Evolutionary conservation across 2,797 vertebrate genomes (phyloP).

Genomic region (Euphonia xanthogaster): DNA sequence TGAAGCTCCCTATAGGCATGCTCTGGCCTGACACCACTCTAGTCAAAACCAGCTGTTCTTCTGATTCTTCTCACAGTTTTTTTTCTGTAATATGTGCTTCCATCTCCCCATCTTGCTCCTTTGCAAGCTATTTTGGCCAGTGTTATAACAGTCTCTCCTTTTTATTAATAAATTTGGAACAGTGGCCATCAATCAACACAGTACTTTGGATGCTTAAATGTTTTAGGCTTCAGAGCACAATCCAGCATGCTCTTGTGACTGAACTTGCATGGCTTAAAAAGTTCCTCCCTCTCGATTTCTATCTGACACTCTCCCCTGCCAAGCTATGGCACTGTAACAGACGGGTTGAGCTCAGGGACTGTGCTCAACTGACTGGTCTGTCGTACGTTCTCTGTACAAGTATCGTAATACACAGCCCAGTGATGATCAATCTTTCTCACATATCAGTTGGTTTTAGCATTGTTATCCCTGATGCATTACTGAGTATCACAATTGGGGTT

Average conservation of each 20-base stretch:
- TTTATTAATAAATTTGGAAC: background rate
- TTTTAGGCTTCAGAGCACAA: background rate
- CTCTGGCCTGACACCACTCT: background rate
- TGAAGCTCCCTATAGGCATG: background rate
- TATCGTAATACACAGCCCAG: background rate
- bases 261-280: background rate
- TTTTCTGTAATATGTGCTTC: background rate
- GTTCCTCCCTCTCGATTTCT: background rate
- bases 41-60: background rate
- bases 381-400: accelerated
- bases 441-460: background rate
- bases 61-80: background rate
- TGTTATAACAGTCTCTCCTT: background rate
- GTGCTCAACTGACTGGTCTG: background rate
- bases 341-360: background rate
- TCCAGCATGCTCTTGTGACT: background rate
- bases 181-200: background rate
- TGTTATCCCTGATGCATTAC: background rate
- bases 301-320: background rate
- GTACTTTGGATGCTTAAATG: background rate
- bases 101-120: background rate
- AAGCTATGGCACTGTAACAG: background rate
- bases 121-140: background rate
- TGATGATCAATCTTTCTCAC: background rate
- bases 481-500: background rate